These are phyloP conservation scores for Aplocera efformata DNA, from an alignment of 2,888 invertebrate genomes.

Conservation along the genomic window DNA sequence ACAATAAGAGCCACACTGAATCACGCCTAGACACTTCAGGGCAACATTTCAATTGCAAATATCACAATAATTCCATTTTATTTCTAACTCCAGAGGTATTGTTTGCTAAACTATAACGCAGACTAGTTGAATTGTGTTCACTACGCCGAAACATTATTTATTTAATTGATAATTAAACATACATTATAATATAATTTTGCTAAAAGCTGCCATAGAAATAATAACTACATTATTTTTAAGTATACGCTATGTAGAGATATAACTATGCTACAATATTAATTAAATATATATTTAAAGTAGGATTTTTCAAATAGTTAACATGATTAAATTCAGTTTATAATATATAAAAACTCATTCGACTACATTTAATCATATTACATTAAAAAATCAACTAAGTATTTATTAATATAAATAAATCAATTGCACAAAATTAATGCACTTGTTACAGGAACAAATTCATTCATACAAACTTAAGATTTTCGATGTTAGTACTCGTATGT, in stretches of 20 bases:
- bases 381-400: slow-evolving; percentile 3
- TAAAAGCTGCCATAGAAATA: slow-evolving; percentile 46
- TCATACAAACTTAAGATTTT: slow-evolving; percentile 10
- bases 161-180: slow-evolving; percentile 12
- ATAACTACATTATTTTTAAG: slow-evolving; percentile 6
- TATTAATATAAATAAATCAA: slow-evolving; percentile 6
- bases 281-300: neutral
- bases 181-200: slow-evolving; percentile 47
- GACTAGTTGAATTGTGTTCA: slow-evolving; percentile 71
- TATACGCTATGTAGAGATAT: slow-evolving; percentile 10
- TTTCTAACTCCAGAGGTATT: slow-evolving; percentile 63
- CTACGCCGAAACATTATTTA: slow-evolving; percentile 31
- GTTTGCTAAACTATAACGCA: slow-evolving; percentile 45
- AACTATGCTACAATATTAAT: slow-evolving; percentile 13
- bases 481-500: slow-evolving; percentile 10
- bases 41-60: slow-evolving; percentile 13
- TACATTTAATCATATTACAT: slow-evolving; percentile 5
- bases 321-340: neutral
- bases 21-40: slow-evolving; percentile 1
- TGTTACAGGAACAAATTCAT: slow-evolving; percentile 17
- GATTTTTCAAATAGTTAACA: too few relatives aligned
- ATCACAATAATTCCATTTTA: slow-evolving; percentile 29
- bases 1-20: too few relatives aligned
- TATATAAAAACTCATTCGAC: slow-evolving; percentile 3
- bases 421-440: slow-evolving; percentile 20